Conservation (phyloP, 2,888 invertebrate species). For the Branchipolynoe longqiensis region DNA sequence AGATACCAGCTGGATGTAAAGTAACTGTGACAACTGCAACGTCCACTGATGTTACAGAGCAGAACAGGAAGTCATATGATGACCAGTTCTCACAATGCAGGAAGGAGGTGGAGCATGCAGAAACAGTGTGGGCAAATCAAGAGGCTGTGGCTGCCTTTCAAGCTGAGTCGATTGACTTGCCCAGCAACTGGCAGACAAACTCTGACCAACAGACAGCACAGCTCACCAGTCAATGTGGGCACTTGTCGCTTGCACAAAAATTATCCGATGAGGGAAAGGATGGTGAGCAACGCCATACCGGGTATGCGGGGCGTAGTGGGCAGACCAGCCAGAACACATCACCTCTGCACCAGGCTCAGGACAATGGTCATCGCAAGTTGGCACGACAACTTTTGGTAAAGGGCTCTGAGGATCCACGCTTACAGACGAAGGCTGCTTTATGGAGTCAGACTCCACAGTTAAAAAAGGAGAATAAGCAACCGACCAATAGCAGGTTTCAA, state of each 20-base stretch:
- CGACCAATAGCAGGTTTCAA: not conserved
- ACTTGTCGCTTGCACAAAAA: conserved; percentile 82
- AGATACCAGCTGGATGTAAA: not conserved
- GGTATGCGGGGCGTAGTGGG: not conserved
- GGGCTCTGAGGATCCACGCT: conserved; percentile 89
- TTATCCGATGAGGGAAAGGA: conserved; percentile 81
- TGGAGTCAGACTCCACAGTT: not conserved
- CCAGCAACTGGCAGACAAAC: conserved; percentile 28
- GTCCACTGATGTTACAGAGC: conserved; percentile 25
- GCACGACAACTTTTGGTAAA: conserved; percentile 91
- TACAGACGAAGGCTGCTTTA: conserved; percentile 72
- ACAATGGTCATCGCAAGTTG: conserved; percentile 86
- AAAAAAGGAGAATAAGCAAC: conserved; percentile 1
- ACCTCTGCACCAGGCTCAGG: not conserved
- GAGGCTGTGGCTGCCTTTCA: conserved; percentile 2
- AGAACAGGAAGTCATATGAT: conserved; percentile 67
- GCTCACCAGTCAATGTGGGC: conserved; percentile 74
- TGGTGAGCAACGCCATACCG: not conserved
- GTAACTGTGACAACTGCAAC: conserved; percentile 22
- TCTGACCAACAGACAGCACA: conserved; percentile 61
- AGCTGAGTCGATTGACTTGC: not conserved
- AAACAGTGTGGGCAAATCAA: conserved; percentile 64
- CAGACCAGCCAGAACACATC: not conserved
- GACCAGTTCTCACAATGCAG: conserved; percentile 68
- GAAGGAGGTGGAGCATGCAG: conserved; percentile 68